Evolutionary conservation across 2,888 invertebrate genomes (phyloP).

Genomic region (Acanthosoma haemorrhoidale): DNA sequence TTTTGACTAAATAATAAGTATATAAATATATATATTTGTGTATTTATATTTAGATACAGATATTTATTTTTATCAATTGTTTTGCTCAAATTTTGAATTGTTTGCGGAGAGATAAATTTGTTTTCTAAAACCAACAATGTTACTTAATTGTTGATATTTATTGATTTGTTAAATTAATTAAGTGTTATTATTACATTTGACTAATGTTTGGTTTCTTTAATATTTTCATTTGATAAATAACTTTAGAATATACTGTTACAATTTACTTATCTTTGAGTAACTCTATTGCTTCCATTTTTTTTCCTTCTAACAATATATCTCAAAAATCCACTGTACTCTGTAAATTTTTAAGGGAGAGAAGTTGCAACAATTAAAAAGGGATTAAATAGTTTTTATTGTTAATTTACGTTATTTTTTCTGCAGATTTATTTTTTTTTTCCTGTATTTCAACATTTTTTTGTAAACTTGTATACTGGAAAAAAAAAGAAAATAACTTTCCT

Average conservation of each 20-base stretch:
- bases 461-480: not conserved
- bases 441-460: not conserved
- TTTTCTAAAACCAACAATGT: too few relatives aligned
- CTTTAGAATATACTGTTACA: not conserved
- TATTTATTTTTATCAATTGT: not conserved
- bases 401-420: not conserved
- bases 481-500: not conserved
- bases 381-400: not conserved
- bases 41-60: not conserved
- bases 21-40: not conserved
- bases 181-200: slow-evolving; percentile 2
- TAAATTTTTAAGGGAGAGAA: not conserved
- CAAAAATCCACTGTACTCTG: too few relatives aligned
- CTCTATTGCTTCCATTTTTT: not conserved
- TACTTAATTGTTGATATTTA: too few relatives aligned
- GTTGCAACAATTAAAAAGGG: not conserved
- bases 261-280: not conserved
- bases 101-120: too few relatives aligned
- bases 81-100: too few relatives aligned
- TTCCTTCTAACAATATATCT: not conserved
- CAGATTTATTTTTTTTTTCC: not conserved
- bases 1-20: too few relatives aligned
- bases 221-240: too few relatives aligned
- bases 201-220: slow-evolving; percentile 1
- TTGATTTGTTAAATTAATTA: too few relatives aligned